Conservation (phyloP, 2,888 invertebrate genomes). For the Podotricha telesiphe region DNA sequence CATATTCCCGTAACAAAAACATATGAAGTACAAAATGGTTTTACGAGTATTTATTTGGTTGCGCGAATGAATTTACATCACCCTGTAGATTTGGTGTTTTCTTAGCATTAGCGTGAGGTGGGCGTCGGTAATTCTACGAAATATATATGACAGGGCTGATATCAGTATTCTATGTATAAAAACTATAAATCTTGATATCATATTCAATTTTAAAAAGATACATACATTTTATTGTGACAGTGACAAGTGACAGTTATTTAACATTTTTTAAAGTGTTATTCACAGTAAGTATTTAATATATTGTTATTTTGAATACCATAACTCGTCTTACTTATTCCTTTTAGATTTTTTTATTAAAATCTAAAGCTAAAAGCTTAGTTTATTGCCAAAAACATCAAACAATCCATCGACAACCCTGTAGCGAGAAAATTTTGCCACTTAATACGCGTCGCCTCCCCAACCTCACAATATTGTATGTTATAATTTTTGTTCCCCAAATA, state of each 20-base stretch:
- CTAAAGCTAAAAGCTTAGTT: background rate
- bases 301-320: no score
- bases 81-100: constrained; percentile 76
- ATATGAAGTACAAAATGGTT: constrained; percentile 52
- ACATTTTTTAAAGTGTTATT: no score
- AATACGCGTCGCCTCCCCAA: constrained; percentile 65
- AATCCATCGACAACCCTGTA: constrained; percentile 59
- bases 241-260: no score
- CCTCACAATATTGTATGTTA: constrained; percentile 79
- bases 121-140: constrained; percentile 68
- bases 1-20: constrained; percentile 43
- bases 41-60: constrained; percentile 64
- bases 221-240: no score
- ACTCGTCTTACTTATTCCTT: no score
- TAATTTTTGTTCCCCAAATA: constrained; percentile 82
- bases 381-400: background rate
- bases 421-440: constrained; percentile 63
- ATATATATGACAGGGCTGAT: constrained; percentile 69
- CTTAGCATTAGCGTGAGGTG: constrained; percentile 74
- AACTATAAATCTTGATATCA: no score
- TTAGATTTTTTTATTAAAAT: no score
- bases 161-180: constrained; percentile 10
- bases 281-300: no score
- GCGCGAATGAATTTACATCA: constrained; percentile 74
- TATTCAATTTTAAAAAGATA: no score